A percentile compares a stretch with the other conserved stretches of the same genome.
Evolutionary conservation across 2,113 vertebrate species (phyloP).

Genomic region (Percopsis transmontana): DNA sequence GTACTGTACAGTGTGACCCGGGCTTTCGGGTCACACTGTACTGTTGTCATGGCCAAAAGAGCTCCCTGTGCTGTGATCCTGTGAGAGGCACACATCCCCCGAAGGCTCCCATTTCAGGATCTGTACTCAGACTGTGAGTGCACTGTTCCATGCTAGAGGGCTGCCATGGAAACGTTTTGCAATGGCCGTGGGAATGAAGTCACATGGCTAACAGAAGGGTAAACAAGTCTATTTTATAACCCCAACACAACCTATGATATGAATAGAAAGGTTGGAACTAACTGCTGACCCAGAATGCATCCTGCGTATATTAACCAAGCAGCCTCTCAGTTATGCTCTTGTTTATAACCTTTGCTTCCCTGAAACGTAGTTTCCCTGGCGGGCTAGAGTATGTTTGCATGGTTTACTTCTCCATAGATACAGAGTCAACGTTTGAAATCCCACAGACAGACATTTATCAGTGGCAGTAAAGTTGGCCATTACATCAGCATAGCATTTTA

Average conservation of each 20-base stretch:
- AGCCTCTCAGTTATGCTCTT: background rate
- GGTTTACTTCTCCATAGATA: conserved; percentile 9
- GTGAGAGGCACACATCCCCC: conserved; percentile 34
- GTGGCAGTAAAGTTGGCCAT: conserved; percentile 23
- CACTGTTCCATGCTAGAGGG: conserved; percentile 61
- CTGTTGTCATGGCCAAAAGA: conserved; percentile 52
- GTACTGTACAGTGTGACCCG: conserved; percentile 34
- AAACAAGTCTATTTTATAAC: conserved; percentile 83
- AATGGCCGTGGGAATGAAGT: conserved; percentile 75
- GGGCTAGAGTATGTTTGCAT: conserved; percentile 1
- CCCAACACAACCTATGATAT: conserved; percentile 24
- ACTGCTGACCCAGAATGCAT: conserved; percentile 8
- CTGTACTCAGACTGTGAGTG: conserved; percentile 51
- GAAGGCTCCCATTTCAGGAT: conserved; percentile 68
- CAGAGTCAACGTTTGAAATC: conserved; percentile 3
- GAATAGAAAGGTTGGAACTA: no score
- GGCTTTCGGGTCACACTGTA: no score
- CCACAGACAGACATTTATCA: conserved; percentile 12
- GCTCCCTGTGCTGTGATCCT: conserved; percentile 54
- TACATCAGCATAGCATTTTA: conserved; percentile 50
- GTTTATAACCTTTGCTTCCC: background rate
- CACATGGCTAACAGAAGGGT: conserved; percentile 76
- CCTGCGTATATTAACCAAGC: background rate
- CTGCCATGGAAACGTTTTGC: conserved; percentile 75
- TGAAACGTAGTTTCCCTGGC: background rate